Base-by-base conservation (phyloP, 2,888 invertebrate genomes). In the Ptychoptera contaminata region DNA sequence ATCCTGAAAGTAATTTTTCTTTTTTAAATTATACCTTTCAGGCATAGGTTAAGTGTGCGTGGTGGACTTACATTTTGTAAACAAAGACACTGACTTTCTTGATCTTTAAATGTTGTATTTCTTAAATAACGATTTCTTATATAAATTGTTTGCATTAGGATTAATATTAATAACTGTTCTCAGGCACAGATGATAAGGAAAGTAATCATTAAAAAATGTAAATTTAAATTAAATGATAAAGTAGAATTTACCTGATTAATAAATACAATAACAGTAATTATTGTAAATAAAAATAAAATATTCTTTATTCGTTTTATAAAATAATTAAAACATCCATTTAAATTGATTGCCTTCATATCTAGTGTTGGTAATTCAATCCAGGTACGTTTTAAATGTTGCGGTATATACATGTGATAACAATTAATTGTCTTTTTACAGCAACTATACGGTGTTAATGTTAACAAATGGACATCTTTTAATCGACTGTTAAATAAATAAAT, bases 391-490 rank as follows among this genome's bases (percentile, higher is more conserved):
- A 14, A 10, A 12, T 37, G 14, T 15, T 34, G 32, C 3, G 37
- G 45, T 8, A 47, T 2, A 16, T 42, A 42, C 16, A 39, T 48
- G 30, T 47, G 39, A 15, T 47, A 46, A 15, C 49, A 49, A 8
- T 40, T 45, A 2, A n/a, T n/a, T 11, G 46, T 16, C 16, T 37
- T 36, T 23, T 47, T 51, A 35, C 51, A 49, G 31, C 51, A 51
- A 29, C 51, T 51, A 32, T 49, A 51, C 8, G 51, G 51, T 10
- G 47, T 47, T 14, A 51, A 12, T 10, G 49, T 46, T 7, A 47
- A 35, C 8, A 40, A 2, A 32, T 49, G 40, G 3, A 34, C 7
- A 16, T 40, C 38, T 10, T 23, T 35, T 16, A 12, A 2, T 15
- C 3, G 7, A 11, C 11, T 16, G 35, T n/a, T 16, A 16, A 14